Conservation (phyloP, 2,888 invertebrate species). For the Amorpha juglandis region DNA sequence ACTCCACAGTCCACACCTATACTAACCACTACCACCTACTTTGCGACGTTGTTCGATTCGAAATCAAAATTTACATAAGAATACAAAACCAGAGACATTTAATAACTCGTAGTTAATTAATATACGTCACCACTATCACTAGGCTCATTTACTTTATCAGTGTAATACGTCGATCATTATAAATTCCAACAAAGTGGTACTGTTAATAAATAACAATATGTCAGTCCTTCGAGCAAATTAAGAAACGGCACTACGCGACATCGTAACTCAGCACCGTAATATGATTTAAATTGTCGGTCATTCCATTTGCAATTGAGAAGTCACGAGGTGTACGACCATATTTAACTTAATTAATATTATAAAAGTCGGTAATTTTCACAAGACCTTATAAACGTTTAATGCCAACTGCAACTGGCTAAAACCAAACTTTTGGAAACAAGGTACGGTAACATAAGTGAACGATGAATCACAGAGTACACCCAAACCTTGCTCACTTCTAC, state of each 20-base stretch:
- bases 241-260: slow-evolving; percentile 13
- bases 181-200: slow-evolving; percentile 21
- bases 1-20: too few species aligned
- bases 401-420: neutral
- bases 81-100: neutral
- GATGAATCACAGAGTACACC: slow-evolving; percentile 16
- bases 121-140: slow-evolving; percentile 1
- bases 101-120: neutral
- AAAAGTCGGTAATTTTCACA: slow-evolving; percentile 1
- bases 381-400: slow-evolving; percentile 5
- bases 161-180: slow-evolving; percentile 15
- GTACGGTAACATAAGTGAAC: slow-evolving; percentile 14
- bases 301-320: slow-evolving; percentile 21
- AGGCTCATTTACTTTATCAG: slow-evolving; percentile 10
- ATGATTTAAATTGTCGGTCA: slow-evolving; percentile 11
- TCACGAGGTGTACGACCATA: slow-evolving; percentile 2
- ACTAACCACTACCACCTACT: too few species aligned
- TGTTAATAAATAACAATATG: slow-evolving; percentile 7
- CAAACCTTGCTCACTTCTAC: slow-evolving; percentile 17
- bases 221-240: slow-evolving; percentile 12
- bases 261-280: slow-evolving; percentile 14
- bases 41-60: neutral
- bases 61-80: neutral
- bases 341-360: neutral
- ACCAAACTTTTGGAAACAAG: slow-evolving; percentile 1